Evolutionary conservation across 2,888 invertebrate genomes (phyloP).

Genomic region (Cerastis leucographa): DNA sequence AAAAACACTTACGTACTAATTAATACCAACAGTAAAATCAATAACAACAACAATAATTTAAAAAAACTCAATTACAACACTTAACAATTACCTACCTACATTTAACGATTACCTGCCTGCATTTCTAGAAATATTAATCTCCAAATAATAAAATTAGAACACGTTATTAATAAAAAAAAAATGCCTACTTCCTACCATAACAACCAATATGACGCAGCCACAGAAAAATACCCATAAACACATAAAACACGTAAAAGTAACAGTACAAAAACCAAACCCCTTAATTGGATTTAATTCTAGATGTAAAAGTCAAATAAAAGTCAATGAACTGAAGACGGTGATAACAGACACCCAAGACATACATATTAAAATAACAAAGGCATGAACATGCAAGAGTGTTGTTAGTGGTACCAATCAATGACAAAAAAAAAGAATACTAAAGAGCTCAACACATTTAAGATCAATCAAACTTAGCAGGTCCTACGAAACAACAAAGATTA

Average conservation of each 20-base stretch:
- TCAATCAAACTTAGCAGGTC: background rate
- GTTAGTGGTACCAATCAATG: background rate
- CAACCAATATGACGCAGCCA: background rate
- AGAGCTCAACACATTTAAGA: background rate
- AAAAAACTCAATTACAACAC: constrained; percentile 35
- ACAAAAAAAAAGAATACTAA: background rate
- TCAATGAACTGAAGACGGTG: background rate
- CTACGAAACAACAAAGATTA: background rate
- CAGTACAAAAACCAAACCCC: background rate
- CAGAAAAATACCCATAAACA: background rate
- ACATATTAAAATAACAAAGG: background rate
- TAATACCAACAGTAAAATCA: background rate
- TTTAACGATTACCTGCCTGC: background rate
- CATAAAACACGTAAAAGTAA: background rate
- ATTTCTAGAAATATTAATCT: background rate
- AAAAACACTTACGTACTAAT: background rate
- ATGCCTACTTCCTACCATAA: background rate
- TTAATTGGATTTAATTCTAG: background rate
- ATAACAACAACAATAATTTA: constrained; percentile 31
- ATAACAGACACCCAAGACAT: background rate
- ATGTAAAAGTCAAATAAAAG: constrained; percentile 1
- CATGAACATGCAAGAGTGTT: background rate
- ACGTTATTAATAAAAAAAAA: background rate
- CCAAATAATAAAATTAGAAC: background rate
- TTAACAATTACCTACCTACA: too few species aligned